Conservation (phyloP, 2,888 invertebrate species). For the Blastobasis adustella region DNA sequence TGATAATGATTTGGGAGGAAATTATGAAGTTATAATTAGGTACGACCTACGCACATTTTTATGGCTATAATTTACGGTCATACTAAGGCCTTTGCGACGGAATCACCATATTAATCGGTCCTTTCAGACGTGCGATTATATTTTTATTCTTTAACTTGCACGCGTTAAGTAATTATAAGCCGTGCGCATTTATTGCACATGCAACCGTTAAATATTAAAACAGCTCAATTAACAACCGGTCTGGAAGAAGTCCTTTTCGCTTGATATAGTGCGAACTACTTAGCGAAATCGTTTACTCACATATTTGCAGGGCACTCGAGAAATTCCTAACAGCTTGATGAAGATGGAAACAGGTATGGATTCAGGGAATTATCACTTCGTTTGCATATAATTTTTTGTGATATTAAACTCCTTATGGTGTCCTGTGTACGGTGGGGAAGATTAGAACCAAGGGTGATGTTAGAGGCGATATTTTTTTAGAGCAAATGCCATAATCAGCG, state of each 20-base stretch:
- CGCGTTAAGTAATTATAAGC: constrained; percentile 23
- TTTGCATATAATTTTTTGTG: too few species aligned
- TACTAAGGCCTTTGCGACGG: neutral
- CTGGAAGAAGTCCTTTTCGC: neutral
- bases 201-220: constrained; percentile 32
- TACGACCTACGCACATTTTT: constrained; percentile 30
- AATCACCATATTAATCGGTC: constrained; percentile 28
- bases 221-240: constrained; percentile 45
- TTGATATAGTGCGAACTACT: too few species aligned
- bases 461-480: too few species aligned
- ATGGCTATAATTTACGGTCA: constrained; percentile 28
- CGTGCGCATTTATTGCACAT: constrained; percentile 27
- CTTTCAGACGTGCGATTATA: constrained; percentile 21
- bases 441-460: too few species aligned
- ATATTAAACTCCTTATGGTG: too few species aligned
- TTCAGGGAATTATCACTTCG: constrained; percentile 5
- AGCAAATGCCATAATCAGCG: too few species aligned
- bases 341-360: too few species aligned
- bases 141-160: constrained; percentile 18
- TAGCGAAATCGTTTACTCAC: constrained; percentile 26
- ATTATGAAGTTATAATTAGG: constrained; percentile 20
- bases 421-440: too few species aligned
- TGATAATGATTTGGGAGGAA: constrained; percentile 16
- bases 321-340: too few species aligned
- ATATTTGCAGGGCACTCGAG: too few species aligned